Percentiles rank a stretch among this genome's conserved stretches.
These are phyloP conservation scores for Lymantria dispar DNA, from an alignment of 2,888 invertebrate species.

Conservation along the genomic window DNA sequence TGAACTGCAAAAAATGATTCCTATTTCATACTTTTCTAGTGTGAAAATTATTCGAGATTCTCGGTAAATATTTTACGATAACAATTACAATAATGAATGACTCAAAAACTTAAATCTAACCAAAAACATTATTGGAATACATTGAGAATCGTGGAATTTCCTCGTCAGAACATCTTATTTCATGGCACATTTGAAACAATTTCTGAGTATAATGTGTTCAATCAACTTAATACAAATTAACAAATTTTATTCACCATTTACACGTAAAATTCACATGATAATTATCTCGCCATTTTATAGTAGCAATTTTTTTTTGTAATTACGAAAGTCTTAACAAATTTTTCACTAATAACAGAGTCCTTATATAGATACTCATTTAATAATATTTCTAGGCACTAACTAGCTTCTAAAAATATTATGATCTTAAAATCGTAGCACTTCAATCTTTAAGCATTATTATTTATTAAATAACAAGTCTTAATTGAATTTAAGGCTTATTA, in stretches of 20 bases:
- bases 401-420: too few relatives aligned
- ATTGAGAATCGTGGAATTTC: slow-evolving; percentile 26
- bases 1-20: slow-evolving; percentile 24
- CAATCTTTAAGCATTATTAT: too few relatives aligned
- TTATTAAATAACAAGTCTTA: too few relatives aligned
- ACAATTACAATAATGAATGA: slow-evolving; percentile 28
- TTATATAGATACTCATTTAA: too few relatives aligned
- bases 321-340: not conserved
- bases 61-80: slow-evolving; percentile 20
- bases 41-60: slow-evolving; percentile 39
- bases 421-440: too few relatives aligned
- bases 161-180: slow-evolving; percentile 23
- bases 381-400: too few relatives aligned
- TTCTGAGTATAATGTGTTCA: slow-evolving; percentile 37
- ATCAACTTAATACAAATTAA: slow-evolving; percentile 23
- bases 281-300: slow-evolving; percentile 14
- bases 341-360: too few relatives aligned
- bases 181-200: slow-evolving; percentile 37
- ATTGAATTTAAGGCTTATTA: too few relatives aligned
- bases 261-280: slow-evolving; percentile 20
- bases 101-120: slow-evolving; percentile 32
- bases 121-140: slow-evolving; percentile 25
- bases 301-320: slow-evolving; percentile 27
- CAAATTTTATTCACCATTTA: slow-evolving; percentile 23
- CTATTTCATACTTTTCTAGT: slow-evolving; percentile 17